phyloP scores from a whole-genome alignment of 2,113 vertebrate species.

The Strix aluco region DNA sequence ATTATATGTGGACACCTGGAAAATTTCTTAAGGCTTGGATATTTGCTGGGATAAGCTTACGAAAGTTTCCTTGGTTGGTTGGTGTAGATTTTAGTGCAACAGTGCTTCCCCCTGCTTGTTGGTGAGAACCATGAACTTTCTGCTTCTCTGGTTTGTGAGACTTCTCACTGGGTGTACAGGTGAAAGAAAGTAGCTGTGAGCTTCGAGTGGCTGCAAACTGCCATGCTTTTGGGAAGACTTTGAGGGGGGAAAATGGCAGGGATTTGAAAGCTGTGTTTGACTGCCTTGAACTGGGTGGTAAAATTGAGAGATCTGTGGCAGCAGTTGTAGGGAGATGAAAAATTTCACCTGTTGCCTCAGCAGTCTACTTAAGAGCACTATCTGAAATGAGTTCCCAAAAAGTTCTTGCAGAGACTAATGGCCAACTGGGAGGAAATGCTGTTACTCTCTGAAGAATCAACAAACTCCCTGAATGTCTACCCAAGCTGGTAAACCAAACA shows the following conservation, averaged over 20 bases:
- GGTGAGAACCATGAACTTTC: background rate
- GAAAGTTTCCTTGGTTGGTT: background rate
- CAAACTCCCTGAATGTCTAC: constrained; percentile 18
- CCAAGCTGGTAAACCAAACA: background rate
- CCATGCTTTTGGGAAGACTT: background rate
- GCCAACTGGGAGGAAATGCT: background rate
- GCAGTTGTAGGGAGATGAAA: background rate
- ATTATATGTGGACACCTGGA: background rate
- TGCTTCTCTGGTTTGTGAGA: background rate
- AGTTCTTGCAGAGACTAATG: background rate
- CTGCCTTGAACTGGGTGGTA: background rate
- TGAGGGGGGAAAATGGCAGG: background rate
- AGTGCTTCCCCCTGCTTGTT: background rate
- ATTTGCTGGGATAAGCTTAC: background rate
- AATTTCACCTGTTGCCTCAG: background rate
- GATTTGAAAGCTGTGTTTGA: background rate
- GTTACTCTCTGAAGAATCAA: background rate
- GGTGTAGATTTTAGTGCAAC: background rate
- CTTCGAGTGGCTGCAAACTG: background rate
- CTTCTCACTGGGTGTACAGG: background rate
- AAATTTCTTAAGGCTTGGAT: background rate
- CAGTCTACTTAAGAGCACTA: background rate
- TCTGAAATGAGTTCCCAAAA: background rate
- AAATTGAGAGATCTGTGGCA: background rate
- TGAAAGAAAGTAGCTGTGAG: background rate